Conservation (phyloP, 1,140 invertebrate genomes). For the Drosophila lowei region DNA sequence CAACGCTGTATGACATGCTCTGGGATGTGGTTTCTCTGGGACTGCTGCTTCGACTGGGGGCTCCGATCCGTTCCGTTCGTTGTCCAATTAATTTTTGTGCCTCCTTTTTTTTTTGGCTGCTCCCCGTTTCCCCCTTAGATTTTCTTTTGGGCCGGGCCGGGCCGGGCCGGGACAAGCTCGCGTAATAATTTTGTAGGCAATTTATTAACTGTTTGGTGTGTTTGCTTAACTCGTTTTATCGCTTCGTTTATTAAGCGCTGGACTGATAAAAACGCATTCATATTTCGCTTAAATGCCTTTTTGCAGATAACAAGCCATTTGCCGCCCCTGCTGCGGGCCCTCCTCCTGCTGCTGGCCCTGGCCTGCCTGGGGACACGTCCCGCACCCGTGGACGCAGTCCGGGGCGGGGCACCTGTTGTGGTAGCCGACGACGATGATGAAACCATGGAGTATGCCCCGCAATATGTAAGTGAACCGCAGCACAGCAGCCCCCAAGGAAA, state of each 20-base stretch:
- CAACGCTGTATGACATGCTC: slow-evolving; percentile 77
- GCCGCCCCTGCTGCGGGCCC: slow-evolving; percentile 22
- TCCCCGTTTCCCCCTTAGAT: slow-evolving; percentile 1
- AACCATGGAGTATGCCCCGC: slow-evolving; percentile 76
- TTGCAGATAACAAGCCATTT: slow-evolving; percentile 60
- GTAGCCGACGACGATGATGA: slow-evolving; percentile 67
- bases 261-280: slow-evolving; percentile 72
- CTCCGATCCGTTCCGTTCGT: slow-evolving; percentile 9
- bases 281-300: slow-evolving; percentile 71
- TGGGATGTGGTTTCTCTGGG: slow-evolving; percentile 14
- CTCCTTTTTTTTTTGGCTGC: slow-evolving; percentile 7
- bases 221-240: slow-evolving; percentile 70
- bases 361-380: slow-evolving; percentile 55
- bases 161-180: slow-evolving; percentile 43
- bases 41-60: slow-evolving; percentile 9
- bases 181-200: slow-evolving; percentile 78
- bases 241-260: slow-evolving; percentile 72
- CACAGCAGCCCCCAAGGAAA: not conserved
- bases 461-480: slow-evolving; percentile 65
- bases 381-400: slow-evolving; percentile 28
- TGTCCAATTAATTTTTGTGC: slow-evolving; percentile 53
- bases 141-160: slow-evolving; percentile 14
- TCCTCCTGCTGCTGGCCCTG: slow-evolving; percentile 24
- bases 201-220: slow-evolving; percentile 61
- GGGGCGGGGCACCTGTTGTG: slow-evolving; percentile 56